phyloP scores from a whole-genome alignment of 2,113 vertebrate species.

The Raphicerus campestris region DNA sequence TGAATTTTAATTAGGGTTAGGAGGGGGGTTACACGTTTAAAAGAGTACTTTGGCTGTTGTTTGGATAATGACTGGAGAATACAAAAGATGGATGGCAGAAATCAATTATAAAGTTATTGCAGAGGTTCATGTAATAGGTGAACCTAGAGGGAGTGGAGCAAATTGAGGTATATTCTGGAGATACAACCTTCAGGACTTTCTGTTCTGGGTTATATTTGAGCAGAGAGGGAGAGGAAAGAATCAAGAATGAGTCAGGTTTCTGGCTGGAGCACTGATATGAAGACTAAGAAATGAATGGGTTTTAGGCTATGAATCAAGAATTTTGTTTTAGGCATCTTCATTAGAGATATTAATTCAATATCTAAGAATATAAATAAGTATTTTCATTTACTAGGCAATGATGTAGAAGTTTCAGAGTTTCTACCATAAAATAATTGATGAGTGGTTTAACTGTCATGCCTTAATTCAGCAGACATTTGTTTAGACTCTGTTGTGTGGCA shows the following conservation, averaged over 20 bases:
- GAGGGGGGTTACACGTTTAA: not conserved
- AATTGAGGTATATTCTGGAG: not conserved
- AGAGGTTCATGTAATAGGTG: not conserved
- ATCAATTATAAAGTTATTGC: not conserved
- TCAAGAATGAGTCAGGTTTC: not conserved
- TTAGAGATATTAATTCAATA: not conserved
- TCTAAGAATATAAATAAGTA: not conserved
- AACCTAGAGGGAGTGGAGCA: not conserved
- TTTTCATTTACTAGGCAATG: not conserved
- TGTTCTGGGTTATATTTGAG: not conserved
- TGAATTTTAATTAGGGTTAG: not conserved
- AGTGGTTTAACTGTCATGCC: not conserved
- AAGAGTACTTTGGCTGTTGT: not conserved
- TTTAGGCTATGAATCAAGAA: slow-evolving; percentile 8
- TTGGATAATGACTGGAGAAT: not conserved
- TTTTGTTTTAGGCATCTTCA: slow-evolving; percentile 23
- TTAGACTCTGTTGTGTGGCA: slow-evolving; percentile 4
- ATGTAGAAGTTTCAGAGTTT: not conserved
- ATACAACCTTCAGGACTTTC: not conserved
- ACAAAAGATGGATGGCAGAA: not conserved
- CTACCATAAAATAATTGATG: not conserved
- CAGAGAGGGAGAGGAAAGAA: not conserved
- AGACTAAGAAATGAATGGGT: not conserved
- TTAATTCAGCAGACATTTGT: slow-evolving; percentile 23
- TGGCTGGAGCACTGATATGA: not conserved